These are phyloP conservation scores for Pristionchus arcanus DNA, from an alignment of 2,888 invertebrate genomes.

Conservation along the genomic window DNA sequence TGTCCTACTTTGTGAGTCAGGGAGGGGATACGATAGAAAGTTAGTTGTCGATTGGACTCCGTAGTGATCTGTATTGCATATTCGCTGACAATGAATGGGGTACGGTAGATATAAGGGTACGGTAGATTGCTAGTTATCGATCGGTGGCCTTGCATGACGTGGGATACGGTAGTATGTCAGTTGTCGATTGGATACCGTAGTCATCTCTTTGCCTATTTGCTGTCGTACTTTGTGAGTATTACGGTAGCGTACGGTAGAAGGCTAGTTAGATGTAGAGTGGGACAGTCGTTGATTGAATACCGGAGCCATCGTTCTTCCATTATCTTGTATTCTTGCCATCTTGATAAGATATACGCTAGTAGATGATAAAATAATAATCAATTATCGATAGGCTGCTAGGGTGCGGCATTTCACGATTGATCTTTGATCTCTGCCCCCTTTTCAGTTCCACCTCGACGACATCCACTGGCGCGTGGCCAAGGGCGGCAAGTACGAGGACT, in stretches of 20 bases:
- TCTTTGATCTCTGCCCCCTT: background rate
- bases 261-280: too few species aligned
- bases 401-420: too few species aligned
- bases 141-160: background rate
- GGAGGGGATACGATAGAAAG: background rate
- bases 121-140: background rate
- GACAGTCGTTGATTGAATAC: too few species aligned
- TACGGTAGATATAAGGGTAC: background rate
- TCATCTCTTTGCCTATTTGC: background rate
- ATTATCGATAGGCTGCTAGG: too few species aligned
- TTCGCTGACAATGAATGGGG: too few species aligned
- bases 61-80: too few species aligned
- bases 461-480: background rate
- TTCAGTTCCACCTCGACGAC: background rate
- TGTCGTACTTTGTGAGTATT: background rate
- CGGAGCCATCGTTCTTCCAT: too few species aligned
- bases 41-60: background rate
- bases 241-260: background rate
- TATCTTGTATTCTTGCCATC: too few species aligned
- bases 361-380: too few species aligned
- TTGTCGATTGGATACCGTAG: too few species aligned
- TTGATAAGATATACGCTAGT: too few species aligned
- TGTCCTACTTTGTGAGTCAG: background rate
- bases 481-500: constrained; percentile 17
- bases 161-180: background rate